Conservation (phyloP, 2,113 vertebrate genomes). For the Hemicordylus capensis region DNA sequence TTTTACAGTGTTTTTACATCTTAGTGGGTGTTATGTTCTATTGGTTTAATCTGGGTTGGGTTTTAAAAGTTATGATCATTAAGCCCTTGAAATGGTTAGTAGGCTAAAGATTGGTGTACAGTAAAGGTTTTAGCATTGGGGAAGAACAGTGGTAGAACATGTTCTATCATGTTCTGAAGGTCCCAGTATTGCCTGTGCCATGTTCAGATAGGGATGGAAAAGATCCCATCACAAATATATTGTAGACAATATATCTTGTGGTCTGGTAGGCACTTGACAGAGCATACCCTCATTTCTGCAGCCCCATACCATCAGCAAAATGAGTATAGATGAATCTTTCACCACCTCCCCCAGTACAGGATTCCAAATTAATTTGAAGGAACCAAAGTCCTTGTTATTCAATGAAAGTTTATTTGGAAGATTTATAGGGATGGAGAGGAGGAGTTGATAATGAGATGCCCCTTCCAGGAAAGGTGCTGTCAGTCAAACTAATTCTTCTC, state of each 20-base stretch:
- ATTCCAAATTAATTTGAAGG: background rate
- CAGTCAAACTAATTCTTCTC: too few species aligned
- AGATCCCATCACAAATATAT: background rate
- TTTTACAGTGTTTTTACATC: background rate
- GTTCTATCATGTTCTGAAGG: too few species aligned
- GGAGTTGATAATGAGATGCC: background rate
- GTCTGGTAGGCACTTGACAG: background rate
- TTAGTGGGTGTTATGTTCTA: background rate
- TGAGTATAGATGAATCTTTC: too few species aligned
- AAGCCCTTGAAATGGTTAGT: background rate
- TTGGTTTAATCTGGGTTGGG: background rate
- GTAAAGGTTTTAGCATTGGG: too few species aligned
- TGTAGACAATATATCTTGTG: background rate
- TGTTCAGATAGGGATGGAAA: too few species aligned
- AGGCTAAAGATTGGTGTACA: background rate
- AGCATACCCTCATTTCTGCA: background rate
- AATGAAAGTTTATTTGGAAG: background rate
- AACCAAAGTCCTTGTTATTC: background rate
- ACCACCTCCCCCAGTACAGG: background rate
- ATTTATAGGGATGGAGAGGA: too few species aligned
- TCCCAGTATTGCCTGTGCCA: too few species aligned
- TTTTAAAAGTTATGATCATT: background rate
- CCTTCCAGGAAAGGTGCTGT: too few species aligned
- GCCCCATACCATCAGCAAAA: background rate
- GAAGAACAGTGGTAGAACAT: too few species aligned